Percentiles rank a stretch among this genome's conserved stretches.
Evolutionary conservation across 35 echinoderm and acorn worm genomes (phyloP).

Genomic region (Strongylocentrotus purpuratus): DNA sequence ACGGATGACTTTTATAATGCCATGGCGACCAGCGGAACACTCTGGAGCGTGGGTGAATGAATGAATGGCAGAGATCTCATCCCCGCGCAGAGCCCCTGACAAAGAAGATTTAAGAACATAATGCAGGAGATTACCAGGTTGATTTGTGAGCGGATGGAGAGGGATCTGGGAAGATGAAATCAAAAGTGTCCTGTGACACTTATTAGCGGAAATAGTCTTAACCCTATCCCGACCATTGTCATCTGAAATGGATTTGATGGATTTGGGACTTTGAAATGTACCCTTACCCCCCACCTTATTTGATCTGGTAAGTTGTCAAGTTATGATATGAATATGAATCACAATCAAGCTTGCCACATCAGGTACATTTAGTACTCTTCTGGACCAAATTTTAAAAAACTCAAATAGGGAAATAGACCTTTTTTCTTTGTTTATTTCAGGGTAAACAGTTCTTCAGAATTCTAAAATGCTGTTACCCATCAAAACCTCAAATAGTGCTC

Average conservation of each 20-base stretch:
- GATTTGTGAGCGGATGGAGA: not conserved
- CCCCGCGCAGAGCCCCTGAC: not conserved
- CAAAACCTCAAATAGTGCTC: no score
- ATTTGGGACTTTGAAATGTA: not conserved
- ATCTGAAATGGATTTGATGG: not conserved
- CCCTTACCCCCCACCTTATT: not conserved
- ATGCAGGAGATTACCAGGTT: not conserved
- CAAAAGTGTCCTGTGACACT: not conserved
- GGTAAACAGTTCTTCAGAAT: no score
- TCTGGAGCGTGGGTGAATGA: conserved; percentile 12
- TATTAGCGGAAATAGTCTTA: not conserved
- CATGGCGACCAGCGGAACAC: conserved; percentile 8
- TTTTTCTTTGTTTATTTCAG: no score
- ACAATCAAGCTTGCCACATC: no score
- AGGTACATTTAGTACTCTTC: no score
- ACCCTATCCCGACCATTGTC: not conserved
- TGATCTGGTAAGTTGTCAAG: not conserved
- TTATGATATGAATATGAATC: no score
- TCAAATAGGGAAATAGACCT: no score
- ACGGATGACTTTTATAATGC: conserved; percentile 16
- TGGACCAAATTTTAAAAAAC: no score
- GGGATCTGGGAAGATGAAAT: conserved; percentile 3
- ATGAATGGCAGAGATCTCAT: not conserved
- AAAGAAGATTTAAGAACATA: conserved; percentile 34
- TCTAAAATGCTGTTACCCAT: no score